Percentiles rank a stretch among this genome's conserved stretches.
Evolutionary conservation across 2,113 vertebrate genomes (phyloP).

Genomic region (Hiodon alosoides): DNA sequence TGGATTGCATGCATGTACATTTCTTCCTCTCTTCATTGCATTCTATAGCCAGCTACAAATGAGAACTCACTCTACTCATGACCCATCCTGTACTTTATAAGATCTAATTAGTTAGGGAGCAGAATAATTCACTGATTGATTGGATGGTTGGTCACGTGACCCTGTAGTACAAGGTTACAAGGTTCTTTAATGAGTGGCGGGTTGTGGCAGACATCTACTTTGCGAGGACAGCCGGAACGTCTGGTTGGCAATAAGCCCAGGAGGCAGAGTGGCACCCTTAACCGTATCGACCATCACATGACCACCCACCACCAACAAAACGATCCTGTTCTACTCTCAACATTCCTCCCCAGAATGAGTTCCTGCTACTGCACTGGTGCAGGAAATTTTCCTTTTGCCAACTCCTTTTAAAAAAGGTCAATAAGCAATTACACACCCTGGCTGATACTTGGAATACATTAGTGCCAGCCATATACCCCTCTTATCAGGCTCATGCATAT

Average conservation of each 20-base stretch:
- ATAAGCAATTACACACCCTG: constrained; percentile 15
- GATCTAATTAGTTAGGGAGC: background rate
- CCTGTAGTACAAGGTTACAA: background rate
- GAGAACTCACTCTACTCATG: too few species aligned
- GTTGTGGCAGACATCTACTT: background rate
- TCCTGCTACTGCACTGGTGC: background rate
- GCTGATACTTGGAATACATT: constrained; percentile 17
- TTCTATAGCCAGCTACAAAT: too few species aligned
- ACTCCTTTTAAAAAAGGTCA: constrained; percentile 22
- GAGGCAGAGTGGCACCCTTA: background rate
- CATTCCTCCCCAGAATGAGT: constrained; percentile 5
- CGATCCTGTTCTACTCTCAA: background rate
- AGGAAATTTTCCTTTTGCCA: constrained; percentile 11
- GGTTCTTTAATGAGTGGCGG: background rate
- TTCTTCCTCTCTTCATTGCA: too few species aligned
- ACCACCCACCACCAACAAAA: background rate
- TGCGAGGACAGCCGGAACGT: background rate
- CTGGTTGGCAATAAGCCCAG: background rate
- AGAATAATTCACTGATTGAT: background rate
- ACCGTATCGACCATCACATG: background rate
- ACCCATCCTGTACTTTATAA: background rate
- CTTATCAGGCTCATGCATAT: constrained; percentile 12
- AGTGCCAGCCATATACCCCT: constrained; percentile 5
- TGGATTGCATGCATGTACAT: too few species aligned
- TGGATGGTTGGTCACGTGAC: background rate